Conservation (phyloP, 2,113 vertebrate species). For the Silurus asotus region DNA sequence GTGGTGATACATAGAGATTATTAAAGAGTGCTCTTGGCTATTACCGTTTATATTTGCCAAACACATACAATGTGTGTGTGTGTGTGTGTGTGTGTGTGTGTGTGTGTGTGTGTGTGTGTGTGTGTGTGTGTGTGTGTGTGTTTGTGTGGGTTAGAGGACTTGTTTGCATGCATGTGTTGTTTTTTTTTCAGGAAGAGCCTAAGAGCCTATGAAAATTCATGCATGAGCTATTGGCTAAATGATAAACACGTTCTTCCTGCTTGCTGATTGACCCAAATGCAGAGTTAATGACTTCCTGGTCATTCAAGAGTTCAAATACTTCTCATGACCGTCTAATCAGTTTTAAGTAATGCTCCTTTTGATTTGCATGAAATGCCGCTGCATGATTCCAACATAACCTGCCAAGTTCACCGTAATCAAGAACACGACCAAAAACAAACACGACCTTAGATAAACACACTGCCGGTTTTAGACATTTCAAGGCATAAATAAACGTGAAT, state of each 20-base stretch:
- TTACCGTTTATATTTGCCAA: constrained; percentile 60
- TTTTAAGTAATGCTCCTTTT: background rate
- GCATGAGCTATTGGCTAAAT: background rate
- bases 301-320: constrained; percentile 10
- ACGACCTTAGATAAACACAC: constrained; percentile 28
- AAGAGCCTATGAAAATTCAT: background rate
- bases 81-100: background rate
- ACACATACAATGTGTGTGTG: constrained; percentile 53
- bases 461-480: background rate
- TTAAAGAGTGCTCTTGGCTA: constrained; percentile 62
- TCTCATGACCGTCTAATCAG: background rate
- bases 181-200: background rate
- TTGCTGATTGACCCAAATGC: constrained; percentile 27
- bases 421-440: constrained; percentile 33
- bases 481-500: constrained; percentile 34
- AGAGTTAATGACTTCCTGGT: constrained; percentile 31
- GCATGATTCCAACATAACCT: background rate
- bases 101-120: background rate
- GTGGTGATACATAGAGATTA: constrained; percentile 62
- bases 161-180: background rate
- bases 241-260: constrained; percentile 8
- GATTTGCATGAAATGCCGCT: background rate
- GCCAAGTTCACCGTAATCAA: constrained; percentile 30
- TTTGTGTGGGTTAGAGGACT: background rate
- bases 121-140: background rate